These are phyloP conservation scores for Rutpela maculata DNA, from an alignment of 2,888 invertebrate genomes.

Conservation along the genomic window DNA sequence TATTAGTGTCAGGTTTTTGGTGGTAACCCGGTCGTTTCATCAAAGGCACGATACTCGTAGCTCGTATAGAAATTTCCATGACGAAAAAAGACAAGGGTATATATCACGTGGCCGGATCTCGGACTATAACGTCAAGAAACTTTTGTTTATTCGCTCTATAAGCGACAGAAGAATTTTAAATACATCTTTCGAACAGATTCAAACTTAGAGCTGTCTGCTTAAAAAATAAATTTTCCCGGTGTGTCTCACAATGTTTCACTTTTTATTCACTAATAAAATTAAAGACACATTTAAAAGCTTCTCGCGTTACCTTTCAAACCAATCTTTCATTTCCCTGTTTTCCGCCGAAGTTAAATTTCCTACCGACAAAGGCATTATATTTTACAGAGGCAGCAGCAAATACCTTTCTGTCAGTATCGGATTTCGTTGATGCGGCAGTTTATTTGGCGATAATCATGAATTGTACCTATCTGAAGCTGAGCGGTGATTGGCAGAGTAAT, in stretches of 20 bases:
- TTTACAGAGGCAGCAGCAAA: slow-evolving; percentile 40
- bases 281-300: slow-evolving; percentile 4
- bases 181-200: not conserved
- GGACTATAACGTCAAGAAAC: not conserved
- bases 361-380: slow-evolving; percentile 33
- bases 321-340: slow-evolving; percentile 5
- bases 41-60: too few relatives aligned
- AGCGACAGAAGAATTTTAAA: not conserved
- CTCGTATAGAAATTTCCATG: too few relatives aligned
- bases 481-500: slow-evolving; percentile 73
- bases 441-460: slow-evolving; percentile 57
- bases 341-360: slow-evolving; percentile 18
- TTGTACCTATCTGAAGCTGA: slow-evolving; percentile 41
- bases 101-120: too few relatives aligned
- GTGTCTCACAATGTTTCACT: not conserved
- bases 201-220: not conserved
- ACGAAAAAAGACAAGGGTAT: too few relatives aligned
- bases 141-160: not conserved
- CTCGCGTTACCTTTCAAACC: slow-evolving; percentile 8
- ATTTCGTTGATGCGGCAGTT: slow-evolving; percentile 51
- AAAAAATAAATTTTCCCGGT: not conserved
- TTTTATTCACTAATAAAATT: slow-evolving; percentile 4
- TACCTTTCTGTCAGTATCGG: slow-evolving; percentile 51
- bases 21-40: too few relatives aligned
- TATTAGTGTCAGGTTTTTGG: too few relatives aligned